These are phyloP conservation scores for Heliconius cydno DNA, from an alignment of 2,888 invertebrate species.

Conservation along the genomic window DNA sequence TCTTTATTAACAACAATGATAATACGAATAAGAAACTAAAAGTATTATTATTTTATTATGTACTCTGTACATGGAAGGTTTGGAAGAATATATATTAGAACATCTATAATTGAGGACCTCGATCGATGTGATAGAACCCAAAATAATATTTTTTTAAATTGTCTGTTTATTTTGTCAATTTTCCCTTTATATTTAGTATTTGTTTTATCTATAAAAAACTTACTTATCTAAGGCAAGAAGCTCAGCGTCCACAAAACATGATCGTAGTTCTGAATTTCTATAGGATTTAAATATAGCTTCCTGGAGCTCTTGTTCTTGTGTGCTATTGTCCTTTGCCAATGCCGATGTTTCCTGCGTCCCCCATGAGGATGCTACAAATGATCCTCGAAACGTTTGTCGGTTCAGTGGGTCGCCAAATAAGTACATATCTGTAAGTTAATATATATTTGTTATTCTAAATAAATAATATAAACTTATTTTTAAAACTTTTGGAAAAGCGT, in stretches of 20 bases:
- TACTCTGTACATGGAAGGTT: too few species aligned
- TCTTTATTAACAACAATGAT: neutral
- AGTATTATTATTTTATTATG: neutral
- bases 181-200: too few species aligned
- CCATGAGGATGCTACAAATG: slow-evolving; percentile 90
- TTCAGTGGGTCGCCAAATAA: slow-evolving; percentile 88
- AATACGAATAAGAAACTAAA: neutral
- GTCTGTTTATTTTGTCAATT: too few species aligned
- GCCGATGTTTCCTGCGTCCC: slow-evolving; percentile 85
- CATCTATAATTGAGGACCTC: too few species aligned
- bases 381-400: slow-evolving; percentile 92
- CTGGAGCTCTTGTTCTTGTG: slow-evolving; percentile 88
- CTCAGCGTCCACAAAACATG: slow-evolving; percentile 91
- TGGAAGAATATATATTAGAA: too few species aligned
- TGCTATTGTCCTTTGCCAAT: slow-evolving; percentile 87
- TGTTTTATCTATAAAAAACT: slow-evolving; percentile 52
- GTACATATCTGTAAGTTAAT: slow-evolving; percentile 86
- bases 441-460: neutral
- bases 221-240: slow-evolving; percentile 94
- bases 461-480: neutral
- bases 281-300: slow-evolving; percentile 90
- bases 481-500: neutral
- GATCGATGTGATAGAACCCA: too few species aligned
- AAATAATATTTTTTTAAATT: too few species aligned
- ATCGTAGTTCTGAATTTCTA: slow-evolving; percentile 88